Conservation (phyloP, 2,888 invertebrate species). For the Dasysyrphus tricinctus region DNA sequence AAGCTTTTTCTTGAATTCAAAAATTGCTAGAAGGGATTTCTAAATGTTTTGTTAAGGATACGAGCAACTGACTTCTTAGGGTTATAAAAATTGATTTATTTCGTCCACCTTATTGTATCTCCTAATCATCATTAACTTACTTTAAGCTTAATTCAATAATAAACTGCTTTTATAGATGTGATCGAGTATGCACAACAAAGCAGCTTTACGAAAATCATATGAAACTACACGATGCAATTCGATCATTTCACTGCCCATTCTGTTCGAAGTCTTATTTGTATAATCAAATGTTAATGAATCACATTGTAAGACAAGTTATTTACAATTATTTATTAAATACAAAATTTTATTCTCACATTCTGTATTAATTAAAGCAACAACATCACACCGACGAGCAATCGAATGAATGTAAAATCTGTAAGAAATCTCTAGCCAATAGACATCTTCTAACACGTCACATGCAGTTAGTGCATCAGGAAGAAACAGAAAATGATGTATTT, state of each 20-base stretch:
- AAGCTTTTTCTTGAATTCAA: no score
- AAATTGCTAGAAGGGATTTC: no score
- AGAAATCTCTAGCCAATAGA: conserved; percentile 78
- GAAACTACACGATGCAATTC: conserved; percentile 76
- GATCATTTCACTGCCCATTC: conserved; percentile 76
- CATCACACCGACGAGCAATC: conserved; percentile 66
- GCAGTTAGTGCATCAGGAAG: conserved; percentile 75
- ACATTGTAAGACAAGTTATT: conserved; percentile 77
- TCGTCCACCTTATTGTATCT: background rate
- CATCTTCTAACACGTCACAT: conserved; percentile 80
- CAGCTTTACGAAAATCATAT: conserved; percentile 77
- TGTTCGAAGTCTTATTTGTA: conserved; percentile 77
- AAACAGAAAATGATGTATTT: conserved; percentile 54
- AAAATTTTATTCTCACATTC: background rate
- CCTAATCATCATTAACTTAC: no score
- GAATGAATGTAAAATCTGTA: conserved; percentile 79
- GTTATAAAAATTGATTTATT: background rate
- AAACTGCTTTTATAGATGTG: conserved; percentile 77
- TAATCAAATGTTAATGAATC: conserved; percentile 77
- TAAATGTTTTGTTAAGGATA: no score
- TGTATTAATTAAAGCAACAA: conserved; percentile 27
- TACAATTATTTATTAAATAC: background rate
- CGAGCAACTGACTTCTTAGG: background rate
- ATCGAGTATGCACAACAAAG: conserved; percentile 78
- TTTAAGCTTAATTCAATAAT: background rate